Percentiles rank a stretch among this genome's conserved stretches.
Evolutionary conservation across 1,140 invertebrate species (phyloP).

Genomic region (Plectrocnemia conspersa): DNA sequence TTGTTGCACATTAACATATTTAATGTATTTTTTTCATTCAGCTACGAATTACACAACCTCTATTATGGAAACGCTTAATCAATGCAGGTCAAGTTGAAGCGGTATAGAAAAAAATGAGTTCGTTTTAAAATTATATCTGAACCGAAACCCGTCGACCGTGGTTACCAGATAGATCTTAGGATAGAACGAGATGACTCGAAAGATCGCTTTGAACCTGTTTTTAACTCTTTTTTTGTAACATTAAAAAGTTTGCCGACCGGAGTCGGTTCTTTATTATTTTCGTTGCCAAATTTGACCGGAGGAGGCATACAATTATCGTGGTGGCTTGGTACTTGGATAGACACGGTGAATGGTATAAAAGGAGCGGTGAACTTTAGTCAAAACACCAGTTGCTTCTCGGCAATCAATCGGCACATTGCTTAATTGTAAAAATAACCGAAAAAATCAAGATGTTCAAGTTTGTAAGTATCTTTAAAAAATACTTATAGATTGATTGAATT

Average conservation of each 20-base stretch:
- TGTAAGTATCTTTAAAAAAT: constrained; percentile 9
- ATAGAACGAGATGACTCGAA: no score
- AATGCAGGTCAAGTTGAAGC: no score
- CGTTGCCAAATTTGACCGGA: constrained; percentile 10
- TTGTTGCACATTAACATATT: no score
- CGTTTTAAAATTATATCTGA: no score
- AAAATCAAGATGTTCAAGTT: constrained; percentile 14
- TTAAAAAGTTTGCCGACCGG: background rate
- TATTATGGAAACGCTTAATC: no score
- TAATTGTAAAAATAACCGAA: constrained; percentile 4
- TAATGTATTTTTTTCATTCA: no score
- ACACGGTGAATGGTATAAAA: constrained; percentile 7
- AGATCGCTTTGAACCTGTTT: no score
- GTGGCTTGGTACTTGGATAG: background rate
- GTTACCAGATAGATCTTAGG: no score
- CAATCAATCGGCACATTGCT: background rate
- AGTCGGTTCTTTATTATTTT: background rate
- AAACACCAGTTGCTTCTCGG: constrained; percentile 8
- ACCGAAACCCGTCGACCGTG: no score
- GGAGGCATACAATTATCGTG: constrained; percentile 2
- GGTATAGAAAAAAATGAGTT: no score
- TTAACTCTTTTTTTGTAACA: no score
- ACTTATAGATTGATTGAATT: constrained; percentile 1
- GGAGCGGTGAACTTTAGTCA: background rate
- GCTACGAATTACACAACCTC: no score